Evolutionary conservation across 2,113 vertebrate genomes (phyloP).

Genomic region (Progne subis): DNA sequence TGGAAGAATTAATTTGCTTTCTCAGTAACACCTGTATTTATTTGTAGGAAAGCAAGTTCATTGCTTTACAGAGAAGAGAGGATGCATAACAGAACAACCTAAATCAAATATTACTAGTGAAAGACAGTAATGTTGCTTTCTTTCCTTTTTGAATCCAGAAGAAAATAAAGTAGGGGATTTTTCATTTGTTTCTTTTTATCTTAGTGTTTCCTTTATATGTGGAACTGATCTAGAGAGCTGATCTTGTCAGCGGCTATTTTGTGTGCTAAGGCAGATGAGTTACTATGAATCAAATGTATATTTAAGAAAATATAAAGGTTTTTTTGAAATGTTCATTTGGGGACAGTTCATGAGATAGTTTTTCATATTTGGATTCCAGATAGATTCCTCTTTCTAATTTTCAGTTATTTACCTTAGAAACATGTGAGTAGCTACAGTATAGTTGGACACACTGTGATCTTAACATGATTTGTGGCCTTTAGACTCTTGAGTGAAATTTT

Average conservation of each 20-base stretch:
- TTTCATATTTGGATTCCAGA: background rate
- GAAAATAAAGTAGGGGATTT: background rate
- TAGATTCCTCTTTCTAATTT: background rate
- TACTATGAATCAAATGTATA: background rate
- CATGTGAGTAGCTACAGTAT: background rate
- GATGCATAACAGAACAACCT: background rate
- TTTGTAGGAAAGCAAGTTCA: background rate
- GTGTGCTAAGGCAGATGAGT: background rate
- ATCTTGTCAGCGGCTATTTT: background rate
- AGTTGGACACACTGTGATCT: background rate
- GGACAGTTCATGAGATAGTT: background rate
- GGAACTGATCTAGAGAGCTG: background rate
- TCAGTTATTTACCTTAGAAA: background rate
- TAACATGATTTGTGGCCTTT: background rate
- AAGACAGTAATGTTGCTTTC: constrained; percentile 22
- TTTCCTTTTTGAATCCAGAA: constrained; percentile 8
- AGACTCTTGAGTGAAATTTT: background rate
- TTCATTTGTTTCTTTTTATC: background rate
- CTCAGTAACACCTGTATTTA: background rate
- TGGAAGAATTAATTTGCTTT: background rate
- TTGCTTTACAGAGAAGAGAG: background rate
- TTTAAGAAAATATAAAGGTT: background rate
- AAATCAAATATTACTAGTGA: background rate
- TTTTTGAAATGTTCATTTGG: background rate
- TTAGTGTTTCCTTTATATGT: background rate